Percentiles rank a stretch among this genome's conserved stretches.
Conservation (phyloP, 2,888 invertebrate species). For the Cephus rjabovi region DNA sequence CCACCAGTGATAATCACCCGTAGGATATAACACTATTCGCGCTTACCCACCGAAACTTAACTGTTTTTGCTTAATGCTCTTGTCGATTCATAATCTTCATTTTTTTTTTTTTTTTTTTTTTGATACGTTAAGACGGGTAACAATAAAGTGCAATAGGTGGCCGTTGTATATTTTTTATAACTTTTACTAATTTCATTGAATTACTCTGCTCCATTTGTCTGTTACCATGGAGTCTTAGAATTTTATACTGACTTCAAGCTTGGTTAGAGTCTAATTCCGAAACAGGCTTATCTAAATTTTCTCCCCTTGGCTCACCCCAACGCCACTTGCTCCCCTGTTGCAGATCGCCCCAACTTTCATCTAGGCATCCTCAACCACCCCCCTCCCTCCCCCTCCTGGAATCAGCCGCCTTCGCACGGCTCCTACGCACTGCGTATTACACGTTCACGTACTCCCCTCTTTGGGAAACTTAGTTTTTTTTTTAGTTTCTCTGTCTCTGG, state of each 20-base stretch:
- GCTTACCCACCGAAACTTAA: neutral
- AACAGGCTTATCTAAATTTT: slow-evolving; percentile 26
- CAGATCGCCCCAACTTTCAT: neutral
- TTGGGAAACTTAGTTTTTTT: neutral
- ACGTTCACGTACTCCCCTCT: slow-evolving; percentile 4
- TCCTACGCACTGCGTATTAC: slow-evolving; percentile 21
- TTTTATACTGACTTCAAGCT: neutral
- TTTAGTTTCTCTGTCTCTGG: slow-evolving; percentile 21
- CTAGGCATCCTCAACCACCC: neutral
- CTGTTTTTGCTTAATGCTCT: neutral
- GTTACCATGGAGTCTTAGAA: neutral
- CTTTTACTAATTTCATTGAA: neutral
- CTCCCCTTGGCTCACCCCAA: neutral
- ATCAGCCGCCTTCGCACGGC: neutral
- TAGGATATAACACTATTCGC: slow-evolving; percentile 7
- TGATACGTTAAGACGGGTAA: neutral
- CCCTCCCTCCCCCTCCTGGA: neutral
- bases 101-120: neutral
- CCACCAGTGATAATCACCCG: slow-evolving; percentile 48
- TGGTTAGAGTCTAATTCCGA: slow-evolving; percentile 7
- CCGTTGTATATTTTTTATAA: neutral
- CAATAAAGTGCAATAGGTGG: neutral
- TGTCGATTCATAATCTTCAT: neutral
- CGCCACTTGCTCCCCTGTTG: neutral
- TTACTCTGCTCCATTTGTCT: neutral